Conservation (phyloP, 2,113 vertebrate genomes). For the Centropristis striata region DNA sequence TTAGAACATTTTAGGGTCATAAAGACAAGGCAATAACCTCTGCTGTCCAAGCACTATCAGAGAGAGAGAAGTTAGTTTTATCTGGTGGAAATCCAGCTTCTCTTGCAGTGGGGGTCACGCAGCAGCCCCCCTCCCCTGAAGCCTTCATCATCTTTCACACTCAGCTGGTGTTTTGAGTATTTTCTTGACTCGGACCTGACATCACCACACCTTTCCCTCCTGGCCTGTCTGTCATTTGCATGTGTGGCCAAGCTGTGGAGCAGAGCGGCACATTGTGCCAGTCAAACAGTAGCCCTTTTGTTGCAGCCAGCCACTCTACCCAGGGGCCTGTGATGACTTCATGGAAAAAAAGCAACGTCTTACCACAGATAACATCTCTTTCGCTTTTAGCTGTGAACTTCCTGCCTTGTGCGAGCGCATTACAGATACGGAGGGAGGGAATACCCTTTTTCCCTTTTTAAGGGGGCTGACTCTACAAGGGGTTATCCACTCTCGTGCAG, state of each 20-base stretch:
- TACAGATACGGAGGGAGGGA: constrained; percentile 75
- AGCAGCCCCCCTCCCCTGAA: background rate
- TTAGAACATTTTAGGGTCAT: background rate
- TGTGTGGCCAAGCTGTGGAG: constrained; percentile 72
- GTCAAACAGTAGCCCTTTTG: constrained; percentile 78
- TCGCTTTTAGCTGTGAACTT: constrained; percentile 84
- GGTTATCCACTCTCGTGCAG: background rate
- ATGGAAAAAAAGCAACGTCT: constrained; percentile 87
- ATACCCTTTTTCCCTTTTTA: constrained; percentile 70
- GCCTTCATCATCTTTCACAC: background rate
- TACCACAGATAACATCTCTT: constrained; percentile 83
- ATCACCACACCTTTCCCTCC: constrained; percentile 58
- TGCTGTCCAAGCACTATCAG: background rate
- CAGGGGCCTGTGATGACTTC: constrained; percentile 82
- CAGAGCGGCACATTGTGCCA: constrained; percentile 71
- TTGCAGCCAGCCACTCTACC: constrained; percentile 63
- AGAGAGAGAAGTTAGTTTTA: background rate
- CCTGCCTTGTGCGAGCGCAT: constrained; percentile 75
- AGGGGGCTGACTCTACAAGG: background rate
- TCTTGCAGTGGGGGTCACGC: background rate
- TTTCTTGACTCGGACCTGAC: constrained; percentile 24
- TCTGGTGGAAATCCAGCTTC: background rate
- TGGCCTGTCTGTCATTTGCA: constrained; percentile 78
- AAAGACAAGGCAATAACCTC: background rate
- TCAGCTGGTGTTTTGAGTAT: constrained; percentile 14